Evolutionary conservation across 2,113 vertebrate species (phyloP).

Genomic region (Ailurus styani): DNA sequence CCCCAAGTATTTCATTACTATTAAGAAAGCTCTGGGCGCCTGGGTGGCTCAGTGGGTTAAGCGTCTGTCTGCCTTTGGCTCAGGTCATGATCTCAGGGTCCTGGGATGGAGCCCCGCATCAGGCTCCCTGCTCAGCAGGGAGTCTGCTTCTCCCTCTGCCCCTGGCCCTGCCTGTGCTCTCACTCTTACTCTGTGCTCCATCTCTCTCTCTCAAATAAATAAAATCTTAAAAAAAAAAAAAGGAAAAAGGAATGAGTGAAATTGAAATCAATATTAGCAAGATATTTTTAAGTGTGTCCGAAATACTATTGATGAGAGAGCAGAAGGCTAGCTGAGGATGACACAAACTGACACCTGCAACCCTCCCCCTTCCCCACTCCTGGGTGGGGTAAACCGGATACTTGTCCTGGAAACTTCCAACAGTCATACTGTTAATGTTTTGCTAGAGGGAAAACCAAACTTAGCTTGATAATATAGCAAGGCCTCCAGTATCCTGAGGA

Average conservation of each 20-base stretch:
- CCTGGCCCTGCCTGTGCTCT: too few species aligned
- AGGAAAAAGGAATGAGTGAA: background rate
- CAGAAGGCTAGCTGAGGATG: rapidly evolving
- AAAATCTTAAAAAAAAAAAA: too few species aligned
- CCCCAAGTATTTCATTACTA: background rate
- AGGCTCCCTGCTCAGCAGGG: too few species aligned
- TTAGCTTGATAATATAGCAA: background rate
- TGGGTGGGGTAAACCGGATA: background rate
- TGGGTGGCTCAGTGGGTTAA: too few species aligned
- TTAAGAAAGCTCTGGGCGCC: background rate
- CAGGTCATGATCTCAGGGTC: too few species aligned
- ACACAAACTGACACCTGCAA: background rate
- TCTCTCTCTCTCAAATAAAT: too few species aligned
- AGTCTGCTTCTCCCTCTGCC: too few species aligned
- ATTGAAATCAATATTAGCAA: background rate
- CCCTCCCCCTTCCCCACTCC: background rate
- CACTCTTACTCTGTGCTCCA: too few species aligned
- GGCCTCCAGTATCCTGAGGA: background rate
- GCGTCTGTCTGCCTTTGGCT: too few species aligned
- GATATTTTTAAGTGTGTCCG: background rate
- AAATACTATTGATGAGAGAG: background rate
- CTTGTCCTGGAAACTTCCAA: too few species aligned
- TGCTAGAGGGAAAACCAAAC: background rate
- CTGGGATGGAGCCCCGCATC: too few species aligned
- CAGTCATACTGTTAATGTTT: background rate